Conservation (phyloP, 2,797 vertebrate genomes). For the Gobio occitaniae region DNA sequence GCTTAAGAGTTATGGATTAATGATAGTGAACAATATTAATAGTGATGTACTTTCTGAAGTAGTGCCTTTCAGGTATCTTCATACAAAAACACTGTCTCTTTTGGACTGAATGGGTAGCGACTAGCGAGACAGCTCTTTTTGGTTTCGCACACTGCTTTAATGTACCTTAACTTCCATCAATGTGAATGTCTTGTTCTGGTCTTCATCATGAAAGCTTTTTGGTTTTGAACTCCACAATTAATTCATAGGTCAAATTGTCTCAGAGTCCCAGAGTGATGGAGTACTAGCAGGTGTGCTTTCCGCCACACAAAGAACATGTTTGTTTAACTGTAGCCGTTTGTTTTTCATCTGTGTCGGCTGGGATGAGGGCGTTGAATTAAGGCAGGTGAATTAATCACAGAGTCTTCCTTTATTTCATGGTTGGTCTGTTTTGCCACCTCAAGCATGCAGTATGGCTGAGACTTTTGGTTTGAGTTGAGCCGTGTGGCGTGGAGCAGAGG, state of each 20-base stretch:
- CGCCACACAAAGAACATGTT: constrained; percentile 39
- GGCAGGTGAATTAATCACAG: constrained; percentile 54
- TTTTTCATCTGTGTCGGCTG: constrained; percentile 37
- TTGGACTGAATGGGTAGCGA: background rate
- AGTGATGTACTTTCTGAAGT: background rate
- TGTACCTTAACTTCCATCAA: background rate
- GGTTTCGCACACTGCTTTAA: background rate
- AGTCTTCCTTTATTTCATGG: constrained; percentile 50
- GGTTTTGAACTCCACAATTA: background rate
- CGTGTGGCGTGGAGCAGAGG: constrained; percentile 26
- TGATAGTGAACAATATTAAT: background rate
- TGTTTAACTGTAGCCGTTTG: constrained; percentile 44
- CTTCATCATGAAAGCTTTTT: constrained; percentile 1
- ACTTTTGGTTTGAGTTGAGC: constrained; percentile 40
- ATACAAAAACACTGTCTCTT: background rate
- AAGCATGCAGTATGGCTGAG: constrained; percentile 45
- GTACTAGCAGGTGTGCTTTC: constrained; percentile 53
- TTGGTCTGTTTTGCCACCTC: constrained; percentile 44
- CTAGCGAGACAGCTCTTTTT: background rate
- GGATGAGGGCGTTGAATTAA: constrained; percentile 55
- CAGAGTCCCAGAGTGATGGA: constrained; percentile 13
- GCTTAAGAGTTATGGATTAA: background rate
- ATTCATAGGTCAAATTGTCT: background rate
- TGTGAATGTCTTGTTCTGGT: background rate
- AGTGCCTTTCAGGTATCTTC: background rate